Conservation (phyloP, 2,113 vertebrate species). For the Nansenia antarctica region DNA sequence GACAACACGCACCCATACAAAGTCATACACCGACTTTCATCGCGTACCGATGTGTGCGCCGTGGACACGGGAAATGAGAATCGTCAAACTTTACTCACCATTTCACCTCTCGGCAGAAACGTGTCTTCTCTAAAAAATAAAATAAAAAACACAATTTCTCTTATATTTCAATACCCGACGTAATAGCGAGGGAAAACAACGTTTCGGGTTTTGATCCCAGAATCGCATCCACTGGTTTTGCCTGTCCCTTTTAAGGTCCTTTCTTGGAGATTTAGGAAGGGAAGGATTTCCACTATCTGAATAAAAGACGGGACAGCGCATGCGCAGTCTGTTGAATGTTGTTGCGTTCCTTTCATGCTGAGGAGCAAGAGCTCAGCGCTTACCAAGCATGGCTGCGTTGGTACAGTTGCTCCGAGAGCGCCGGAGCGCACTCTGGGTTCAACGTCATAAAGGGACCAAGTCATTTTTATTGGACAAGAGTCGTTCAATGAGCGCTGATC, state of each 20-base stretch:
- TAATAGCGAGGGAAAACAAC: neutral
- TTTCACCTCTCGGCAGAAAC: conserved; percentile 60
- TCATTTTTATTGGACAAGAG: too few species aligned
- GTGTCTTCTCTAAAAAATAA: neutral
- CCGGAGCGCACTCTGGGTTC: too few species aligned
- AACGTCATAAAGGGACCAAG: too few species aligned
- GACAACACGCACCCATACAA: neutral
- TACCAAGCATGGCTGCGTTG: too few species aligned
- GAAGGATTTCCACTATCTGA: conserved; percentile 46
- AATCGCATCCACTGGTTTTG: conserved; percentile 31
- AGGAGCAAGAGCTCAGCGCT: neutral
- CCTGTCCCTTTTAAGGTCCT: neutral
- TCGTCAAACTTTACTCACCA: conserved; percentile 71
- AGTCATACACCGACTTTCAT: neutral
- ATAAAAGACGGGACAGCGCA: conserved; percentile 37
- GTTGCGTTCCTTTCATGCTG: neutral
- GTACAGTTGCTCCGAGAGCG: too few species aligned
- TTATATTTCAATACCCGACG: neutral
- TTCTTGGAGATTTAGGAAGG: conserved; percentile 50
- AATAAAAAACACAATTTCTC: neutral
- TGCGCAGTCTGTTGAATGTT: conserved; percentile 44
- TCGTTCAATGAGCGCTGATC: too few species aligned
- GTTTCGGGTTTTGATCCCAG: neutral
- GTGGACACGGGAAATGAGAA: conserved; percentile 23
- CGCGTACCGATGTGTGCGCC: conserved; percentile 20